Evolutionary conservation across 2,113 vertebrate genomes (phyloP).

Genomic region (Peromyscus californicus): DNA sequence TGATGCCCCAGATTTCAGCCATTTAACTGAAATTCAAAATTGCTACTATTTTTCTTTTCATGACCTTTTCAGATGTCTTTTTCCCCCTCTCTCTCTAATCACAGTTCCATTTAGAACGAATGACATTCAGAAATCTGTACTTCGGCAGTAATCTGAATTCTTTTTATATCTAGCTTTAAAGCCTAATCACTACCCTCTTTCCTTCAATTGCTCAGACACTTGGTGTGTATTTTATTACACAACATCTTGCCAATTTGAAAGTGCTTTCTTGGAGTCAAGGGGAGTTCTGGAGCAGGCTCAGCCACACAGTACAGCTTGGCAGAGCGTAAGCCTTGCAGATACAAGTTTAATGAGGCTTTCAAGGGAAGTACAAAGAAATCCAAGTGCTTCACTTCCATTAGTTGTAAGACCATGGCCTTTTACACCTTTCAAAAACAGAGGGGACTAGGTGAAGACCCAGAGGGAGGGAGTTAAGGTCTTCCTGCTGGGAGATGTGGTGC

Average conservation of each 20-base stretch:
- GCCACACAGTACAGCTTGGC: neutral
- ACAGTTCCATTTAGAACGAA: constrained; percentile 77
- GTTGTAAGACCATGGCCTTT: neutral
- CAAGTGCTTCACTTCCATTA: neutral
- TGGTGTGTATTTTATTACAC: constrained; percentile 71
- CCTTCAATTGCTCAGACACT: constrained; percentile 68
- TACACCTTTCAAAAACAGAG: constrained; percentile 18
- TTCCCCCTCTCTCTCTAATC: constrained; percentile 56
- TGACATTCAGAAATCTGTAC: constrained; percentile 73
- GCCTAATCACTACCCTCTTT: constrained; percentile 71
- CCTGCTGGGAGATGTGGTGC: neutral
- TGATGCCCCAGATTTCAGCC: constrained; percentile 62
- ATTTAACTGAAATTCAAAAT: constrained; percentile 77
- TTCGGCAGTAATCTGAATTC: constrained; percentile 74
- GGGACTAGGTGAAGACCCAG: neutral
- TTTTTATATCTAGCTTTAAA: constrained; percentile 75
- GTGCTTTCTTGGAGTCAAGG: constrained; percentile 22
- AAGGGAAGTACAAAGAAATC: constrained; percentile 34
- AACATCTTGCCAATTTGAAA: constrained; percentile 58
- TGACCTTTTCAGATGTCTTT: constrained; percentile 73
- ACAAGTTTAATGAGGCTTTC: constrained; percentile 55
- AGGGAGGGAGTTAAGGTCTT: neutral
- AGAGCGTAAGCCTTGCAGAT: neutral
- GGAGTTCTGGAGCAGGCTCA: constrained; percentile 2
- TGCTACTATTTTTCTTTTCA: constrained; percentile 75